Evolutionary conservation across 2,113 vertebrate species (phyloP).

Genomic region (Halcyon senegalensis): DNA sequence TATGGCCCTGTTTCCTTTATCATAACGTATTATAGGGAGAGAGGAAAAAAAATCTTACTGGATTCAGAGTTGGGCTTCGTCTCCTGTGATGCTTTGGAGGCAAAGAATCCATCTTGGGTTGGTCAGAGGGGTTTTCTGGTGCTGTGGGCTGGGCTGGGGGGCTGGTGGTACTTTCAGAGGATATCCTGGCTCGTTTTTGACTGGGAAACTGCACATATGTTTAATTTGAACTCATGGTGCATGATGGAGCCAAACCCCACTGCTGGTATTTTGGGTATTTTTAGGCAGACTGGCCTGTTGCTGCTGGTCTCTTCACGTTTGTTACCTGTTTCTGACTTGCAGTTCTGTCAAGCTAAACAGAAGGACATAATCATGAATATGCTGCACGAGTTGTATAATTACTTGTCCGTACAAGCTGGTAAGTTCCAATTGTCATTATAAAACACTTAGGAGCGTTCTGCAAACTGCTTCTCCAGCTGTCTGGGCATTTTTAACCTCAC

Average conservation of each 20-base stretch:
- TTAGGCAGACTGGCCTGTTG: not conserved
- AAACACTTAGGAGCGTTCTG: not conserved
- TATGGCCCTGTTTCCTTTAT: not conserved
- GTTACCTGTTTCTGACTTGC: slow-evolving; percentile 30
- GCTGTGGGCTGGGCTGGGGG: not conserved
- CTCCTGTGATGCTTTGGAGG: not conserved
- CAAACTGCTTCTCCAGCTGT: not conserved
- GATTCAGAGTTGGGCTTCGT: not conserved
- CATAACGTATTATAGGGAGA: not conserved
- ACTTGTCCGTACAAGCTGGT: slow-evolving; percentile 82
- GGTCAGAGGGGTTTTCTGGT: not conserved
- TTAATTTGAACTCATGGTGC: not conserved
- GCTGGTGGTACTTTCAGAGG: not conserved
- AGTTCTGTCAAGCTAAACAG: slow-evolving; percentile 81
- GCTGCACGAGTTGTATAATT: slow-evolving; percentile 79
- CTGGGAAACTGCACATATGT: not conserved
- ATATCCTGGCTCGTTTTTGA: accelerated
- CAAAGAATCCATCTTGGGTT: accelerated
- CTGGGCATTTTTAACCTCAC: not conserved
- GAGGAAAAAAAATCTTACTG: not conserved
- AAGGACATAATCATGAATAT: slow-evolving; percentile 70
- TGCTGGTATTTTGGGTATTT: not conserved
- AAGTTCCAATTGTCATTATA: slow-evolving; percentile 32
- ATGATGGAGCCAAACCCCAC: not conserved
- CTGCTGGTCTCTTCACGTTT: not conserved